These are phyloP conservation scores for Boloria euphrosyne DNA, from an alignment of 2,888 invertebrate genomes.

Conservation along the genomic window DNA sequence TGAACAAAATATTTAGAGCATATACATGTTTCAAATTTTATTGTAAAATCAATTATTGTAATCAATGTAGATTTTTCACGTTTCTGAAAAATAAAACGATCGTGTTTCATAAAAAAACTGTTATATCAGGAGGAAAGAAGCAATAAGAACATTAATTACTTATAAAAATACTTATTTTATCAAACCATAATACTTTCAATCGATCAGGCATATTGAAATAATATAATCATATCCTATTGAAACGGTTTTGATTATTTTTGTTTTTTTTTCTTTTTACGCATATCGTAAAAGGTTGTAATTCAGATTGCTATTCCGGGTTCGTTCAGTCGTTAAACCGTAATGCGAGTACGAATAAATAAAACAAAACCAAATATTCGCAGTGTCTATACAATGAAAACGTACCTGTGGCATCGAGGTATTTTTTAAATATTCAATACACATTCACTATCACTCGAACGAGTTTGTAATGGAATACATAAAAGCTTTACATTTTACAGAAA, in stretches of 20 bases:
- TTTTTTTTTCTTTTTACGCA: background rate
- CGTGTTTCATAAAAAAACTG: too few relatives aligned
- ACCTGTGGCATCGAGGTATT: slow-evolving; percentile 13
- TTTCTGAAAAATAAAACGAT: too few relatives aligned
- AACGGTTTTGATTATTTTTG: background rate
- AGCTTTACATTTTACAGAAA: background rate
- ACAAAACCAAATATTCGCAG: background rate
- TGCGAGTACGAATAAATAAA: slow-evolving; percentile 1
- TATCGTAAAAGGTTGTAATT: background rate
- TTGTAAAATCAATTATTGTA: too few relatives aligned
- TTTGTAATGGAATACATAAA: slow-evolving; percentile 15
- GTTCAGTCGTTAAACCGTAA: slow-evolving; percentile 7
- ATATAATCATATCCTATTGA: background rate
- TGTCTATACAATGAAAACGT: slow-evolving; percentile 10
- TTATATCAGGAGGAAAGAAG: too few relatives aligned
- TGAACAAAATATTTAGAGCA: too few relatives aligned
- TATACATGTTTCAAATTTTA: too few relatives aligned
- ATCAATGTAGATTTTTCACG: too few relatives aligned
- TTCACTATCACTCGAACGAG: slow-evolving; percentile 12
- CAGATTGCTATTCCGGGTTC: background rate
- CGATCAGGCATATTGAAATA: too few relatives aligned
- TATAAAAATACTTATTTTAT: too few relatives aligned
- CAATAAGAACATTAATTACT: too few relatives aligned
- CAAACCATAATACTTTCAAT: too few relatives aligned
- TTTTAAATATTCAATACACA: slow-evolving; percentile 17